These are phyloP conservation scores for Aleiodes alternator DNA, from an alignment of 2,888 invertebrate genomes.

Conservation along the genomic window DNA sequence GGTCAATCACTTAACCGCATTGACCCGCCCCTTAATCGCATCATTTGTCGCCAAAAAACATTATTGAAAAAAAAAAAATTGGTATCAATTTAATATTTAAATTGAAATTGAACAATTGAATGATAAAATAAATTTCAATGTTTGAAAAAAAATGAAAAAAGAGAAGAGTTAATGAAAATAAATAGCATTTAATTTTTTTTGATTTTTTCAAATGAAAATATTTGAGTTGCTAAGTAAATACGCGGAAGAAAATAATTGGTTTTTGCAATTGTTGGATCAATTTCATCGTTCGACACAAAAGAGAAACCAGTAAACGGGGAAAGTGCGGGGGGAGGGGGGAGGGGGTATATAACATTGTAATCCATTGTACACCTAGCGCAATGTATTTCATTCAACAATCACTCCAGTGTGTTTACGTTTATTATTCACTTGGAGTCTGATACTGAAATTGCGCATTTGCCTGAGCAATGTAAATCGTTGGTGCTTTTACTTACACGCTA, in stretches of 20 bases:
- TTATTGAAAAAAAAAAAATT: too few species aligned
- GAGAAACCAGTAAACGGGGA: too few species aligned
- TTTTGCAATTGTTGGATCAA: slow-evolving; percentile 60
- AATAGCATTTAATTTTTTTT: too few species aligned
- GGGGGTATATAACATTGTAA: too few species aligned
- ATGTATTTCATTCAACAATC: slow-evolving; percentile 22
- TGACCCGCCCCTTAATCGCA: slow-evolving; percentile 44
- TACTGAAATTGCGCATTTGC: slow-evolving; percentile 50
- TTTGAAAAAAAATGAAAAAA: too few species aligned
- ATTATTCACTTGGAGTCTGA: slow-evolving; percentile 5
- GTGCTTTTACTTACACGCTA: slow-evolving; percentile 31
- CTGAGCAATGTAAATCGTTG: slow-evolving; percentile 49
- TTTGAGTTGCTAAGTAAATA: slow-evolving; percentile 11
- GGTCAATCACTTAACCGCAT: slow-evolving; percentile 48
- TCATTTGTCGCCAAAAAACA: slow-evolving; percentile 40
- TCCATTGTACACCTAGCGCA: too few species aligned
- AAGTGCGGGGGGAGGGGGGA: too few species aligned
- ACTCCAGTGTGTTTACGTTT: slow-evolving; percentile 14
- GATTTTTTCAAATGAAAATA: too few species aligned
- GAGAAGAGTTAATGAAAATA: too few species aligned
- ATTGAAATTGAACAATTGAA: too few species aligned
- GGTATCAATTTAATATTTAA: too few species aligned
- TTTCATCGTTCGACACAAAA: background rate
- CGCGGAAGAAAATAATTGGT: slow-evolving; percentile 56
- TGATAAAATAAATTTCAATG: too few species aligned